Percentiles rank a stretch among this genome's conserved stretches.
These are phyloP conservation scores for Perca flavescens DNA, from an alignment of 2,113 vertebrate species.

Conservation along the genomic window DNA sequence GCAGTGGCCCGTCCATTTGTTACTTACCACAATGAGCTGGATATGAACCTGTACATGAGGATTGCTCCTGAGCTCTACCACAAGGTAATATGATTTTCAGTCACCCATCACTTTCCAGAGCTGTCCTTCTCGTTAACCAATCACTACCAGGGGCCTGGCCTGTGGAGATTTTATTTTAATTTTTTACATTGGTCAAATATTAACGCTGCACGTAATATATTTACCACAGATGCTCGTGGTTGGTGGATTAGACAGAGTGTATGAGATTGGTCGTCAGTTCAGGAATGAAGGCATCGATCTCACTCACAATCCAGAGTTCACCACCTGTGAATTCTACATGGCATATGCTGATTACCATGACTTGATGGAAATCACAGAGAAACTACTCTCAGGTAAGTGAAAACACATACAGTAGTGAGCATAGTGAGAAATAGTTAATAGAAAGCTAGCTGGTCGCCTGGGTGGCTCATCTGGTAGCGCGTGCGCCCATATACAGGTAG, in stretches of 20 bases:
- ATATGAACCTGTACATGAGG: conserved; percentile 98
- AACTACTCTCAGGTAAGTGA: conserved; percentile 90
- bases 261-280: conserved; percentile 98
- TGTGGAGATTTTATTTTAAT: too few species aligned
- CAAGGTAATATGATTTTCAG: conserved; percentile 86
- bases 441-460: background rate
- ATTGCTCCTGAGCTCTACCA: conserved; percentile 98
- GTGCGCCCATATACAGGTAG: too few species aligned
- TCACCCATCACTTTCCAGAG: background rate
- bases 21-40: conserved; percentile 97
- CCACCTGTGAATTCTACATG: conserved; percentile 99
- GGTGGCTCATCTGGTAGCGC: too few species aligned
- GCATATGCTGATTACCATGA: conserved; percentile 98
- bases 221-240: conserved; percentile 94
- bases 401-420: background rate
- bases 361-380: conserved; percentile 98
- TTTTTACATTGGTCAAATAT: background rate
- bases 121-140: background rate
- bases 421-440: background rate
- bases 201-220: background rate
- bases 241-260: conserved; percentile 95
- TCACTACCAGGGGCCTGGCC: too few species aligned
- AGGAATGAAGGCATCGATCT: conserved; percentile 98
- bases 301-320: conserved; percentile 99
- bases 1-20: conserved; percentile 96